Evolutionary conservation across 2,888 invertebrate genomes (phyloP), one percentile per base, ranked within the genome.

Genomic region (Spatulosminthurus flaviceps): DNA sequence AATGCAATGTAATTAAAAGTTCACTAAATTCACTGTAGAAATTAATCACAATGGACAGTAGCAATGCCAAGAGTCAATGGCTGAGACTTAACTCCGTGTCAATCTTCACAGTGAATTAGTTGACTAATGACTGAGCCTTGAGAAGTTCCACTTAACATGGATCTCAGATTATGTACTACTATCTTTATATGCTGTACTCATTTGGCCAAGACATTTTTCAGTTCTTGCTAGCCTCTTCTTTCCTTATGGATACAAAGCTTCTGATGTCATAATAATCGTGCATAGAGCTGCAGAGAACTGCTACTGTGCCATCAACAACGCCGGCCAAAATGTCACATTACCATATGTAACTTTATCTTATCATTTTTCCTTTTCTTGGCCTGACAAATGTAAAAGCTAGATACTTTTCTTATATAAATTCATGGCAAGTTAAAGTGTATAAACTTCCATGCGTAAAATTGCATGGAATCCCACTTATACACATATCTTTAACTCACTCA

Each of bases 301-400:
- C 51, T 51, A 51, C 51, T 51, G 51, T 51, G 5, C 16, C 51
- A 51, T 19, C 19, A 51, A 51, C 19, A 51, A n/a, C 19, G 1
- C 5, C 51, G n/a, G 51, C 51, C 19, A 51, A 19, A 67, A 24
- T 29, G 29, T 67, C 26, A 67, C 13, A 26, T 26, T 29, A 28
- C 24, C 26, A 67, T 28, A 26, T 26, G 67, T 26, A 26, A 67
- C 5, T 67, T 67, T 67, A 67, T 67, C 67, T 28, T 67, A 67
- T 67, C 67, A 29, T 29, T 51, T 67, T 67, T 28, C 67, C 28
- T 67, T 67, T 67, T 28, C 67, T 67, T 19, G 22, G 24, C 26
- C n/a, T 64, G 64, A 22, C 64, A 9, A 22, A 64, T 19, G 5
- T 19, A 51, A 51, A n/a, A n/a, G n/a, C n/a, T n/a, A n/a, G n/a